Evolutionary conservation across 2,888 invertebrate species (phyloP), one percentile per base, ranked within the genome.

Genomic region (Endotricha flammealis): DNA sequence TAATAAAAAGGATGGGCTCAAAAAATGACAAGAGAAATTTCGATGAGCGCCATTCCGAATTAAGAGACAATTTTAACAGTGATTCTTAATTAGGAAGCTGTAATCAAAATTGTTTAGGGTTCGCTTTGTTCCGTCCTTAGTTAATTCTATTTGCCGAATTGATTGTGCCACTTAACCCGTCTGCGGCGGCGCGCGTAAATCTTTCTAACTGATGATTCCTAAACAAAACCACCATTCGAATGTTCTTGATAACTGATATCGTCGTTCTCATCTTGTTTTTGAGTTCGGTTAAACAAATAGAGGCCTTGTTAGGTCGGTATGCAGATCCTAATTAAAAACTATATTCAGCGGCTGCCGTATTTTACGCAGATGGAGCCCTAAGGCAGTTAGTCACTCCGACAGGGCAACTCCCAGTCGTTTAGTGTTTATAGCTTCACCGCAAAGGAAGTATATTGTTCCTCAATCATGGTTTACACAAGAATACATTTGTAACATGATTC

Each of bases 321-420:
- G 73, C 73, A 69, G 77, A 61, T 71, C 68, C 77, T 79, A 81
- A 82, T 83, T 82, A 81, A 81, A 81, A 82, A 77, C 72, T 77
- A 74, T 79, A 78, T 64, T 61, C 71, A 67, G 61, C 54, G 64
- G 63, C 65, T 63, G 66, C 64, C 74, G 72, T 79, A 70, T 77
- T 71, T 77, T 77, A 75, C 67, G 60, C 63, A 59, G 61, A 64
- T 66, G 62, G 64, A 55, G 65, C 71, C 77, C 69, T 63, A 50
- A 50, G 72, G 78, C 71, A 50, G 63, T 75, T 70, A 69, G 63
- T 71, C 72, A 73, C 68, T 61, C 57, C 43, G 69, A 51, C 64
- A 64, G 74, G 59, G 65, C 69, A 67, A 71, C 77, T 76, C 71
- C 75, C 69, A 66, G 64, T 65, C 70, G 59, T 75, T 76, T 67